These are phyloP conservation scores for Bungarus multicinctus DNA, from an alignment of 2,113 vertebrate genomes.

Conservation along the genomic window DNA sequence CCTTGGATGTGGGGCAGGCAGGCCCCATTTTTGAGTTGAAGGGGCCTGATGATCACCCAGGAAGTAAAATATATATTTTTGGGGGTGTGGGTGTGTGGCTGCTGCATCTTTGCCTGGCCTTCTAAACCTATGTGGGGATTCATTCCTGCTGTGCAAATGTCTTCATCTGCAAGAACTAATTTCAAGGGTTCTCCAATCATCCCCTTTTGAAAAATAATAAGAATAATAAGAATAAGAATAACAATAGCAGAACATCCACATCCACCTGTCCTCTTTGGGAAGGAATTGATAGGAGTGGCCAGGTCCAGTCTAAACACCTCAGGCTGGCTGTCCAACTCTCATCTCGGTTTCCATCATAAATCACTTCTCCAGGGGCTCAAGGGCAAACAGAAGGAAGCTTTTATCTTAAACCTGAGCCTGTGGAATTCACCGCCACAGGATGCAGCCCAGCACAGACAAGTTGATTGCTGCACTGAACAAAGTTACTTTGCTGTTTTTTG, in stretches of 20 bases:
- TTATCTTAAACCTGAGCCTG: too few relatives aligned
- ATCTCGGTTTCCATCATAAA: neutral
- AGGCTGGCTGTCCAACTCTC: too few relatives aligned
- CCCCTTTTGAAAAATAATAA: neutral
- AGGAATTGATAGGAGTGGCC: neutral
- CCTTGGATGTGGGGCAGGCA: neutral
- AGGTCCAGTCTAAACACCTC: neutral
- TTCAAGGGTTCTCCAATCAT: neutral
- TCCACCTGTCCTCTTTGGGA: neutral
- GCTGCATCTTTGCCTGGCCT: neutral
- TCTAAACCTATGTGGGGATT: neutral
- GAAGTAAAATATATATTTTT: neutral
- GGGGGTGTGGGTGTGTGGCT: neutral
- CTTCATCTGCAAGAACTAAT: neutral
- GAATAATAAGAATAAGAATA: neutral
- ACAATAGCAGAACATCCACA: neutral
- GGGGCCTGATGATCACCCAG: neutral
- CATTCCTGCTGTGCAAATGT: neutral
- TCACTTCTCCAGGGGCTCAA: neutral
- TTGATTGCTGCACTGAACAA: neutral
- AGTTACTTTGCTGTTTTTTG: neutral
- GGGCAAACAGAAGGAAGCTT: neutral
- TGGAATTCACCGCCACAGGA: neutral
- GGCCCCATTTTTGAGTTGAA: neutral
- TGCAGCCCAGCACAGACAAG: neutral